Evolutionary conservation across 30 jellyfish, hydroid and myxozoan species (phyloP).

Genomic region (Cassiopea xamachana): DNA sequence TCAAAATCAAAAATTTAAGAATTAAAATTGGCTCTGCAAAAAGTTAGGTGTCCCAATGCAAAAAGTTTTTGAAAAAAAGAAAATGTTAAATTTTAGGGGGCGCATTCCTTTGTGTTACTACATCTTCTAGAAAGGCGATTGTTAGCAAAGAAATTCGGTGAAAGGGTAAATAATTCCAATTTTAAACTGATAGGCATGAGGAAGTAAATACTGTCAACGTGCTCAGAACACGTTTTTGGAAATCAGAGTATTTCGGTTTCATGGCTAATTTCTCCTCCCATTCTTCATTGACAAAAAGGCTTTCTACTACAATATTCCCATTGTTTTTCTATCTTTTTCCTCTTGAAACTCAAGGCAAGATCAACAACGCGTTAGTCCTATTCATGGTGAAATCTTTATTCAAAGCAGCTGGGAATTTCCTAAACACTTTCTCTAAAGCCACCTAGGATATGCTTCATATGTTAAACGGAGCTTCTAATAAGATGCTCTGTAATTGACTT

Average conservation of each 20-base stretch:
- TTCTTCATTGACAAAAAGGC: background rate
- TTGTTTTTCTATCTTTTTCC: background rate
- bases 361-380: background rate
- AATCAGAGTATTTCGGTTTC: background rate
- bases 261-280: background rate
- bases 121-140: no score
- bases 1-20: no score
- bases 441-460: background rate
- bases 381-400: background rate
- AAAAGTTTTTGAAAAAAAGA: no score
- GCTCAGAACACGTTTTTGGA: background rate
- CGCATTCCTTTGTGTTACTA: no score
- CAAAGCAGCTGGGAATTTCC: constrained; percentile 15
- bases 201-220: background rate
- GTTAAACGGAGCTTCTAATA: background rate
- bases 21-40: no score
- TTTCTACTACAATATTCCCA: background rate
- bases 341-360: background rate
- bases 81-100: no score
- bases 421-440: background rate
- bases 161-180: no score
- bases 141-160: no score
- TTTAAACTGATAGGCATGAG: no score
- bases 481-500: background rate
- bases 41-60: no score